Evolutionary conservation across 1,140 invertebrate genomes (phyloP).

Genomic region (Hyposmocoma kahamanoa): DNA sequence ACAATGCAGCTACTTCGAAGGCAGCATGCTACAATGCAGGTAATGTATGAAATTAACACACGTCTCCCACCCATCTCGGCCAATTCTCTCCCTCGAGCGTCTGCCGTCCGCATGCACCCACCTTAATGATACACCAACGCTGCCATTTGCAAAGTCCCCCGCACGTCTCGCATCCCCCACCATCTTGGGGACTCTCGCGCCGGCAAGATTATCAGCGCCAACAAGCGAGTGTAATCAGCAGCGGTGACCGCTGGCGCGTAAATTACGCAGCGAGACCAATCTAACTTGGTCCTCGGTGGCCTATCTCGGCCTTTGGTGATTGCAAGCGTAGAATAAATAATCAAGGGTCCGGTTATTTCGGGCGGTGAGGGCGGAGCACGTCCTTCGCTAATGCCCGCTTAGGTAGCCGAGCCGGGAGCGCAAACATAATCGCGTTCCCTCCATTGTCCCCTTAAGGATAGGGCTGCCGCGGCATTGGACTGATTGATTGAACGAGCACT

Average conservation of each 20-base stretch:
- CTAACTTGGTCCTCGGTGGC: slow-evolving; percentile 19
- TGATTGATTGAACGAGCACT: slow-evolving; percentile 45
- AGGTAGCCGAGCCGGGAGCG: slow-evolving; percentile 40
- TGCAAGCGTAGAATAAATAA: slow-evolving; percentile 14
- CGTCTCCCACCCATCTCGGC: not conserved
- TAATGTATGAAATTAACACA: slow-evolving; percentile 1
- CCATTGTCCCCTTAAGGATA: slow-evolving; percentile 27
- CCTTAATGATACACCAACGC: slow-evolving; percentile 39
- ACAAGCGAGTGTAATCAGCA: slow-evolving; percentile 56
- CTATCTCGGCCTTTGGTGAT: slow-evolving; percentile 5
- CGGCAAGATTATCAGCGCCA: slow-evolving; percentile 49
- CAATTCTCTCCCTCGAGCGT: not conserved
- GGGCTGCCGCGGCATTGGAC: slow-evolving; percentile 21
- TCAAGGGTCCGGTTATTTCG: slow-evolving; percentile 29
- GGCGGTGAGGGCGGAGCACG: slow-evolving; percentile 29
- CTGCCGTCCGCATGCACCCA: slow-evolving; percentile 26
- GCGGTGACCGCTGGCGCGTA: slow-evolving; percentile 62
- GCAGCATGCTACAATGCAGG: not conserved
- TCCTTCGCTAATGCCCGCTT: slow-evolving; percentile 58
- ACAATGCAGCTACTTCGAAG: not conserved
- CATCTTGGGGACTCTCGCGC: slow-evolving; percentile 19
- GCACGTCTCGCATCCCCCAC: not conserved
- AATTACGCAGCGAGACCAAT: slow-evolving; percentile 45
- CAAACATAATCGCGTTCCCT: slow-evolving; percentile 47
- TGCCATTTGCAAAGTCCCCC: slow-evolving; percentile 12